Base-by-base conservation (phyloP, 2,797 vertebrate species). In the Sebastes alutus region DNA sequence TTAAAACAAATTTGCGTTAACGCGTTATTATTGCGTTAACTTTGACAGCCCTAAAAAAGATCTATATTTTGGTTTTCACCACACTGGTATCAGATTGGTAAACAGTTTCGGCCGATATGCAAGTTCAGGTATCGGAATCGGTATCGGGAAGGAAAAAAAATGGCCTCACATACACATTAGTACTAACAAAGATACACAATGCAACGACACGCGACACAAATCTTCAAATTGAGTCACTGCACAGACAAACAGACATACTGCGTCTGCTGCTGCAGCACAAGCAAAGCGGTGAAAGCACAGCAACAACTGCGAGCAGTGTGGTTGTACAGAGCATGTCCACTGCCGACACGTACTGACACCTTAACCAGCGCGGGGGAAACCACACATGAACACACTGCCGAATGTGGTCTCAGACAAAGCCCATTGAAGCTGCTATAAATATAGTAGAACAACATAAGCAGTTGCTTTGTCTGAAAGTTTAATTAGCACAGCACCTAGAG, bases 331-430 rank as follows among this genome's bases (percentile, higher is more conserved):
- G 78, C 64, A 12, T 79, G 87, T 84, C 87, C 83, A 72, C 70
- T 81, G 84, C 86, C 74, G 83, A 87, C 87, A 84, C 84, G 32
- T 11, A 54, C 75, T 27, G 80, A 87, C 82, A 85, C 33, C 20
- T 77, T 72, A 81, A 88, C 65, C 75, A 58, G 77, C 14, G 7
- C 32, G 67, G 70, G 61, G 59, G 54, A 82, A 89, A 85, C 80
- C 88, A 86, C 87, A 85, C 56, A 11, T 61, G 69, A 59, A 35
- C 11, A 35, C 35, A 66, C 7, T 69, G 80, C 52, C 75, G 77
- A 84, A 64, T 85, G 89, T 76, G 86, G 78, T 83, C 78, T 85
- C 68, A 77, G 75, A 88, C 86, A 83, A 90, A 91, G 71, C 73
- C 77, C 75, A 54, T 55, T 78, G 81, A 79, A 54, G 66, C 60